Percentiles rank a stretch among this genome's conserved stretches.
Conservation (phyloP, 1,140 invertebrate species). For the Micrasema longulum region DNA sequence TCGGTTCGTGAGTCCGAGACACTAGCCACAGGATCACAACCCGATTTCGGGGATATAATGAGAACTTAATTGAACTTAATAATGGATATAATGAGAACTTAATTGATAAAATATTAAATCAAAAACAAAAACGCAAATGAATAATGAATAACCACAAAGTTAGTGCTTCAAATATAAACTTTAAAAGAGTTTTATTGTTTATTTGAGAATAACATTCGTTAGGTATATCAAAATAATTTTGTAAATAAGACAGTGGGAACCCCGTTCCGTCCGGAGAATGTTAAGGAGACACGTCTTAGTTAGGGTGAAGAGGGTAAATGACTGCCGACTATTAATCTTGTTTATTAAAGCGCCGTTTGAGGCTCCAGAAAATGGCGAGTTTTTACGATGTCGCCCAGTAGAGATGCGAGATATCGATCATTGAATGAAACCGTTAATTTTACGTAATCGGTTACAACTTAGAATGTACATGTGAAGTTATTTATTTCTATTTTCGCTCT, state of each 20-base stretch:
- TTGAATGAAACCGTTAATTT: too few species aligned
- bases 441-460: too few species aligned
- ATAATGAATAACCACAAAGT: too few species aligned
- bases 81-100: too few species aligned
- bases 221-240: not conserved
- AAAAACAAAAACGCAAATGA: too few species aligned
- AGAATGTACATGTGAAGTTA: too few species aligned
- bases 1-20: too few species aligned
- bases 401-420: too few species aligned
- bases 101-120: too few species aligned
- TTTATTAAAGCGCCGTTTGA: constrained; percentile 37
- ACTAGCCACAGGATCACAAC: too few species aligned
- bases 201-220: not conserved
- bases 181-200: not conserved
- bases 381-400: constrained; percentile 9
- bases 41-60: not conserved
- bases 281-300: constrained; percentile 33
- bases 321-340: constrained; percentile 35
- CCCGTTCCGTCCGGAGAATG: not conserved
- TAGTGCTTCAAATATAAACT: too few species aligned
- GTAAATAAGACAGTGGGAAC: not conserved
- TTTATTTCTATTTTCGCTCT: too few species aligned
- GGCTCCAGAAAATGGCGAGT: not conserved
- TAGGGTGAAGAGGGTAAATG: constrained; percentile 35
- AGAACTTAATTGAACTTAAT: not conserved